These are phyloP conservation scores for Mongoloraphidia duomilia DNA, from an alignment of 2,888 invertebrate species.

Conservation along the genomic window DNA sequence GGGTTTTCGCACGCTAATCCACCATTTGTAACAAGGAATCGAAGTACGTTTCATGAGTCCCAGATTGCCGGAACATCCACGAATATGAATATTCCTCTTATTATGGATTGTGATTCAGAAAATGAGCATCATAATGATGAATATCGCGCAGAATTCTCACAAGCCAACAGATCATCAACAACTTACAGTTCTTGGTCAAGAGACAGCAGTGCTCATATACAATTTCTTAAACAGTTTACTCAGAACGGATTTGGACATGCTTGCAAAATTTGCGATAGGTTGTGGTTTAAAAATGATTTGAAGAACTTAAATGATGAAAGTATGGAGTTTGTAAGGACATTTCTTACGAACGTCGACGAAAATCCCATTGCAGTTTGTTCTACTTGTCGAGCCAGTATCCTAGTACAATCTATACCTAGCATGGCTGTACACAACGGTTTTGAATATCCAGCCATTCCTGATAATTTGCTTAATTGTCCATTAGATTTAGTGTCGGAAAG, in stretches of 20 bases:
- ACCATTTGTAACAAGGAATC: too few relatives aligned
- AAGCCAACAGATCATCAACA: too few relatives aligned
- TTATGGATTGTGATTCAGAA: too few relatives aligned
- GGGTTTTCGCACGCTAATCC: too few relatives aligned
- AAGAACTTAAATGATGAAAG: conserved; percentile 1
- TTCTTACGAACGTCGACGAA: neutral
- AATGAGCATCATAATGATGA: too few relatives aligned
- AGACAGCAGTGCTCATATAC: too few relatives aligned
- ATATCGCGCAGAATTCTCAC: too few relatives aligned
- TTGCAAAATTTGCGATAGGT: conserved; percentile 14
- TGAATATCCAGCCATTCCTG: conserved; percentile 13
- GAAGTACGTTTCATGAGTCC: too few relatives aligned
- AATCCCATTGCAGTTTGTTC: conserved; percentile 2
- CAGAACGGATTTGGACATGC: neutral
- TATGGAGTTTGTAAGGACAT: conserved; percentile 1
- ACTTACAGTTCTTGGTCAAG: too few relatives aligned
- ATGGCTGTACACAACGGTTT: conserved; percentile 16
- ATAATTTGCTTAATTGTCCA: conserved; percentile 8
- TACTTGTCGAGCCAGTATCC: conserved; percentile 3
- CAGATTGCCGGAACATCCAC: too few relatives aligned
- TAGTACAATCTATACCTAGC: conserved; percentile 3
- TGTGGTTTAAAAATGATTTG: conserved; percentile 15
- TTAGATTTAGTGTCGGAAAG: conserved; percentile 15
- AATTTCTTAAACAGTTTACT: too few relatives aligned
- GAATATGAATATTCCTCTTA: too few relatives aligned